Conservation (phyloP, 2,797 vertebrate species). For the Gadopsis bispinosus region DNA sequence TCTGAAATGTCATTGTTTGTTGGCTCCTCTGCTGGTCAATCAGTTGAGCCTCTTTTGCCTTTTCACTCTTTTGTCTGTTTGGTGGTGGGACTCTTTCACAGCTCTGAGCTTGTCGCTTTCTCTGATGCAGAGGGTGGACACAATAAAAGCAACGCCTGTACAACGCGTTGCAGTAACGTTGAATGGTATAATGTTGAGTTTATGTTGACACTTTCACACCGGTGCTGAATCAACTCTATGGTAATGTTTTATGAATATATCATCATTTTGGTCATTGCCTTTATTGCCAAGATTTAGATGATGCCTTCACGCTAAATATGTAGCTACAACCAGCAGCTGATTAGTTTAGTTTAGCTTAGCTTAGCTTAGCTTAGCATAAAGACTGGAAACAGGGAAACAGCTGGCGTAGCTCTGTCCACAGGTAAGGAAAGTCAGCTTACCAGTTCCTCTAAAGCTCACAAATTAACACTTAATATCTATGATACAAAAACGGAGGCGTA, state of each 20-base stretch:
- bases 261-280: background rate
- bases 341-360: background rate
- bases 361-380: constrained; percentile 5
- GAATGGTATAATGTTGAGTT: background rate
- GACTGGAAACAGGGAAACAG: background rate
- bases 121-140: constrained; percentile 31
- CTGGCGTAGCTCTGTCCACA: background rate
- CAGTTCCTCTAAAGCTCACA: background rate
- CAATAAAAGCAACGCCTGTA: constrained; percentile 35
- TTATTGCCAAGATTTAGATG: background rate
- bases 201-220: background rate
- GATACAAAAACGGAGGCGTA: background rate
- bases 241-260: constrained; percentile 1
- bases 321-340: background rate
- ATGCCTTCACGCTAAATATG: background rate
- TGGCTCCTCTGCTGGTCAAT: constrained; percentile 29
- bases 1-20: constrained; percentile 29
- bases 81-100: constrained; percentile 65
- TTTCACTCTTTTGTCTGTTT: constrained; percentile 39
- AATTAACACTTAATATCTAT: background rate
- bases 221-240: constrained; percentile 14
- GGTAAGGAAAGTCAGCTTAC: background rate
- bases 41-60: constrained; percentile 15
- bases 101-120: constrained; percentile 51
- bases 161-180: background rate